Base-by-base conservation (phyloP, 2,888 invertebrate species). In the Polia nebulosa region DNA sequence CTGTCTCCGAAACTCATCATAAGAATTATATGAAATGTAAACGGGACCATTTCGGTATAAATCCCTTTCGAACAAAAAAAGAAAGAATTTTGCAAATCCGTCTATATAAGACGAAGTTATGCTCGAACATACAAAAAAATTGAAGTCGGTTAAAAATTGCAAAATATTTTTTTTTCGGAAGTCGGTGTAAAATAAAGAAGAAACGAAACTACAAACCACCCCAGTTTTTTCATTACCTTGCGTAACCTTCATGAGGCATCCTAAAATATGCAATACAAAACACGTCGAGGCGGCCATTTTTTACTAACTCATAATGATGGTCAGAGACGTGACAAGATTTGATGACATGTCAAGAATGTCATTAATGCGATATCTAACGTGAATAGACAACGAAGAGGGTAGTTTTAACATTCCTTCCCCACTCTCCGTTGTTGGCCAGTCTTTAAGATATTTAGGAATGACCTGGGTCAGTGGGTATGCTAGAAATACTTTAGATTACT, bases 391-490 rank as follows among this genome's bases (percentile, higher is more conserved):
- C 68, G 67, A 79, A 64, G 69, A 68, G 74, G 75, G 72, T 61
- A 84, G 78, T 83, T 81, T 86, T 82, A 66, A 81, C 82, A 87
- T 86, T 71, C 79, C 78, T 70, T 1, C 11, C 13, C 27, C 27
- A 17, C 20, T 6, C 22, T 2, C 22, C n/a, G 11, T 58, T 20
- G 6, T 17, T 62, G 76, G 51, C 59, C 51, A 67, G 47, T 39
- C 49, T 62, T 51, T 9, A 52, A 71, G 58, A 62, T 76, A 81
- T 82, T 78, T 76, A 58, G 62, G 61, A 75, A 69, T 77, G 39
- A 47, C 52, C 72, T 47, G 25, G 56, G 25, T 66, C 66, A 56
- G 36, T 39, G 7, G 49, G 36, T 59, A 55, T 55, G 15, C 53
- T 34, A 36, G 44, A 15, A 45, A 57, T 73, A 60, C 13, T 66